Evolutionary conservation across 2,888 invertebrate species (phyloP).

Genomic region (Perdita meconis): DNA sequence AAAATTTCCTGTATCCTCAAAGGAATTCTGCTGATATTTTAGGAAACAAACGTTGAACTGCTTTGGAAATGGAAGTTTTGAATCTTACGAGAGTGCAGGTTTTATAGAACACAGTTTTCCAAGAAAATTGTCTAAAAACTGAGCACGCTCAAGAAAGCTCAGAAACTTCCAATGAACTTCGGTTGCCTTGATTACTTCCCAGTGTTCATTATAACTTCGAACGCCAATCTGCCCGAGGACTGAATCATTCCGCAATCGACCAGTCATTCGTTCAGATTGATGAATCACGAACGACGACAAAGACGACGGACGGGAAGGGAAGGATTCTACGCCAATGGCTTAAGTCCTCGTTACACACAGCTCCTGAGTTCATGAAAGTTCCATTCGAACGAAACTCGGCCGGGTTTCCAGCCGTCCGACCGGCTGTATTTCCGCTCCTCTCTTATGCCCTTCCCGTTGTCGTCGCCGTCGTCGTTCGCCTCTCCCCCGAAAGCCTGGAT

Average conservation of each 20-base stretch:
- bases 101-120: no score
- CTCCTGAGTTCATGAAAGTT: constrained; percentile 71
- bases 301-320: not conserved
- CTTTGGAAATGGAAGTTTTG: not conserved
- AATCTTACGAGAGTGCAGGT: no score
- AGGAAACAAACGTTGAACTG: not conserved
- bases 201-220: not conserved
- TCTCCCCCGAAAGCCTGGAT: constrained; percentile 47
- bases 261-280: constrained; percentile 2
- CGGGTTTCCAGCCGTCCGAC: constrained; percentile 42
- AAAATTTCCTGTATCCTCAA: no score
- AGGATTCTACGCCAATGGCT: constrained; percentile 61
- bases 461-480: constrained; percentile 50
- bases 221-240: not conserved
- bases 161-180: no score
- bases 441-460: constrained; percentile 50
- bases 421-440: constrained; percentile 56
- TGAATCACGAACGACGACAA: not conserved
- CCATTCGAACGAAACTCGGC: constrained; percentile 66
- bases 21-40: no score
- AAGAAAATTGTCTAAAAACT: no score
- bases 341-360: constrained; percentile 64
- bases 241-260: not conserved
- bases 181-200: not conserved
- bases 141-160: no score